Conservation (phyloP, 2,113 vertebrate species). For the Pitta sordida region DNA sequence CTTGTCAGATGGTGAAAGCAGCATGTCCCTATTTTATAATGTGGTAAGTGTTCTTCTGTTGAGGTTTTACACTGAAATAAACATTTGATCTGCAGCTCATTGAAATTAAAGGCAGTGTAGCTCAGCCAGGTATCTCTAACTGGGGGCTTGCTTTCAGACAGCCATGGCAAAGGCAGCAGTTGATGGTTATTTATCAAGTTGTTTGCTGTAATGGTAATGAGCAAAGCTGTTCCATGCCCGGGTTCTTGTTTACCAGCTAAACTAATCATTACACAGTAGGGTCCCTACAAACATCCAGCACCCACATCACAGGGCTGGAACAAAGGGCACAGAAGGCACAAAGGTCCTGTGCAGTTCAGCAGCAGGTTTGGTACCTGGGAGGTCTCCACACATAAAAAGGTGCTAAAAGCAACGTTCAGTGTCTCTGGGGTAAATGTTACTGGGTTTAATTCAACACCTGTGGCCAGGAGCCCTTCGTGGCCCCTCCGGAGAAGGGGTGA, state of each 20-base stretch:
- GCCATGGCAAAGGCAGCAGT: background rate
- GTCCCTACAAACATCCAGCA: background rate
- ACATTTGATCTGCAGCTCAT: background rate
- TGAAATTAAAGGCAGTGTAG: background rate
- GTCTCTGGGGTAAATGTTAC: background rate
- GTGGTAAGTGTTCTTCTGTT: background rate
- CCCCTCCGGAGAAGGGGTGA: background rate
- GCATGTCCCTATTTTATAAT: background rate
- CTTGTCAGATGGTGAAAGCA: background rate
- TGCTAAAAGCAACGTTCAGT: background rate
- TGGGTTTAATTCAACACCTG: background rate
- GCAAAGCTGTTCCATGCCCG: background rate
- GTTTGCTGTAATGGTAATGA: background rate
- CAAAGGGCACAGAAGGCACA: background rate
- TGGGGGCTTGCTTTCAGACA: background rate
- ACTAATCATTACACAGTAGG: background rate
- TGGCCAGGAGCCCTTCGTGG: background rate
- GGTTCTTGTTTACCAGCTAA: background rate
- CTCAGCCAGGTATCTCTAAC: background rate
- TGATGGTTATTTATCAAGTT: background rate
- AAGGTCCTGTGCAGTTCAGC: background rate
- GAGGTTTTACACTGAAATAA: background rate
- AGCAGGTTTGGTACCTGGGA: background rate
- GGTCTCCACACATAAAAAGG: background rate
- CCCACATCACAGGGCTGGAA: background rate